Evolutionary conservation across 2,113 vertebrate species (phyloP), one percentile per base, ranked within the genome.

Genomic region (Lagopus muta): DNA sequence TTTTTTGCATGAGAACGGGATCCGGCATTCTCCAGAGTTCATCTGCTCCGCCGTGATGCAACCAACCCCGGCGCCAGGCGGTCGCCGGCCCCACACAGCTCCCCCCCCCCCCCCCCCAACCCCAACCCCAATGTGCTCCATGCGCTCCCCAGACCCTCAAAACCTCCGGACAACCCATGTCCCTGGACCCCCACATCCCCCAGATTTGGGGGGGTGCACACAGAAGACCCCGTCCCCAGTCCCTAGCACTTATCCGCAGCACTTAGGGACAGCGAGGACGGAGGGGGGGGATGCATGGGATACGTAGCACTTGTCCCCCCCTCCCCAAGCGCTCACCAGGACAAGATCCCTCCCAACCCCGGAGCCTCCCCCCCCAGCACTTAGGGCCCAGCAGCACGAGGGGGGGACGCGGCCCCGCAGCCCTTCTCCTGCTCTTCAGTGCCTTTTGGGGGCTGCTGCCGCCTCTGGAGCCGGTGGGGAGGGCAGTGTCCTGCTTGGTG

Each of bases 191-290:
- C 48, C 48, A 22, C 11, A 25, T 50, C 48, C 22, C 48, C 48
- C 48, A 25, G 48, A 25, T 5, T 58, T n/a, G 7, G 50, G 80
- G 47, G 47, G 12, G 7, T 18, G 15, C 38, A n/a, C 21, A 10
- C 25, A 18, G 42, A n/a, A 38, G 48, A 45, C 36, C 74, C 62
- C n/a, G 25, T 43, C 65, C 40, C 74, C 62, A 30, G 25, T 45
- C 65, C 90, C 86, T 93, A 95, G 95, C 95, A 96, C 95, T 96
- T 96, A 96, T 50, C 83, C 10, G 65, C 36, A 94, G 92, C 92
- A 94, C 92, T 94, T 94, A 94, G 84, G 85, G 80, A 54, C 52
- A 47, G 74, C 48, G 48, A 50, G 48, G 48, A 50, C 48, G 22
- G 48, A 25, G 48, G 22, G 48, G 48, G 48, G 24, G 81, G 48